Percentiles rank a stretch among this genome's conserved stretches.
Evolutionary conservation across 2,888 invertebrate species (phyloP).

Genomic region (Brenthis daphne): DNA sequence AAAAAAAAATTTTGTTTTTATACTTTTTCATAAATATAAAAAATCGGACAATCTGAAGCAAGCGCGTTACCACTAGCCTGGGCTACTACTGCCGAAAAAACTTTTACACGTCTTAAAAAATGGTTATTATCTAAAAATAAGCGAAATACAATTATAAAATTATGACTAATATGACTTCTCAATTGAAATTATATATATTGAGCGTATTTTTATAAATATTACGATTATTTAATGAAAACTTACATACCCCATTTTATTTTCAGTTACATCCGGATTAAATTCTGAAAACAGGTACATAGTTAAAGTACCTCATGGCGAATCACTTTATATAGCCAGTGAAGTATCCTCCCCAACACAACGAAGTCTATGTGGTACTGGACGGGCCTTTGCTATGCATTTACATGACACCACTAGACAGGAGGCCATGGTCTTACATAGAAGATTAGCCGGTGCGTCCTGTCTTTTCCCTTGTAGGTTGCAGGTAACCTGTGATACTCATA

Average conservation of each 20-base stretch:
- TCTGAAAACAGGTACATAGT: conserved; percentile 89
- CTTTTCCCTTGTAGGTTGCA: conserved; percentile 88
- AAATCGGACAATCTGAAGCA: too few species aligned
- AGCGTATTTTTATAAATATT: too few species aligned
- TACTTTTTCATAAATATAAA: too few species aligned
- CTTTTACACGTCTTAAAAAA: too few species aligned
- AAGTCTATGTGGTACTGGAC: conserved; percentile 86
- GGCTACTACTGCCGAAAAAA: too few species aligned
- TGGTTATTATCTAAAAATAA: too few species aligned
- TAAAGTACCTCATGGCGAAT: conserved; percentile 87
- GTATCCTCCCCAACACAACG: conserved; percentile 84
- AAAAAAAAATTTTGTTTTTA: too few species aligned
- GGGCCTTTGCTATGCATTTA: conserved; percentile 90
- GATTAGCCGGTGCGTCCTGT: conserved; percentile 86
- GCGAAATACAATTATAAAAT: too few species aligned
- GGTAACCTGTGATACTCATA: conserved; percentile 56
- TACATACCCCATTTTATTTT: conserved; percentile 29
- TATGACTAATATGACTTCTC: too few species aligned
- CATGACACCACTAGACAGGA: conserved; percentile 92
- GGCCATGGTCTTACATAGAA: conserved; percentile 87
- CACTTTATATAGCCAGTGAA: conserved; percentile 88
- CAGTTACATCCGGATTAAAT: conserved; percentile 83
- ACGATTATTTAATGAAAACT: too few species aligned
- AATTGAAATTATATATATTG: too few species aligned
- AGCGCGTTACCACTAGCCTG: too few species aligned